Evolutionary conservation across 2,888 invertebrate genomes (phyloP).

Genomic region (Gandaritis pyraliata): DNA sequence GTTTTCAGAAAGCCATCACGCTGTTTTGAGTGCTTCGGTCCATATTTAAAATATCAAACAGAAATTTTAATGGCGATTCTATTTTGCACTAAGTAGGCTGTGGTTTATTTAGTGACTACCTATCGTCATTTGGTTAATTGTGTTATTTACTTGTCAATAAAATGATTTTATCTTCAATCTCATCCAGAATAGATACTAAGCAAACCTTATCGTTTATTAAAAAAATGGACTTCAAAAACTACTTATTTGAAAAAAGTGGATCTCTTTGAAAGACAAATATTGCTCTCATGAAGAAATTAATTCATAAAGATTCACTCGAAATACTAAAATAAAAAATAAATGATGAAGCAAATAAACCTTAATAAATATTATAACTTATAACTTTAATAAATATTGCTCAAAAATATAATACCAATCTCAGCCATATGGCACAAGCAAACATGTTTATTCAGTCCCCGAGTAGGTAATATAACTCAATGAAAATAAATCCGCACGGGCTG

Average conservation of each 20-base stretch:
- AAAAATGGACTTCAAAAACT: no score
- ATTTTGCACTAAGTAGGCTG: constrained; percentile 17
- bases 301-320: no score
- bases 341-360: no score
- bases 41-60: constrained; percentile 26
- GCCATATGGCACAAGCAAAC: constrained; percentile 4
- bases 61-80: constrained; percentile 24
- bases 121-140: not conserved
- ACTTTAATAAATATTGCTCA: no score
- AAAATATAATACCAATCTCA: constrained; percentile 43
- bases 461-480: constrained; percentile 44
- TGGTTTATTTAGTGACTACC: not conserved
- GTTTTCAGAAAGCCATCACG: constrained; percentile 33
- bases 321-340: no score
- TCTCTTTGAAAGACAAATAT: no score
- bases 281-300: no score
- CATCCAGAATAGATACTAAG: no score
- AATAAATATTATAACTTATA: no score
- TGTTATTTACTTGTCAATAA: not conserved
- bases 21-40: constrained; percentile 14
- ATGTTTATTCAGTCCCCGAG: constrained; percentile 13
- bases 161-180: no score
- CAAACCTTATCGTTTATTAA: no score
- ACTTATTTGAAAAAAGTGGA: no score
- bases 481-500: constrained; percentile 9